Evolutionary conservation across 2,797 vertebrate genomes (phyloP).

Genomic region (Gymnothorax reevesii): DNA sequence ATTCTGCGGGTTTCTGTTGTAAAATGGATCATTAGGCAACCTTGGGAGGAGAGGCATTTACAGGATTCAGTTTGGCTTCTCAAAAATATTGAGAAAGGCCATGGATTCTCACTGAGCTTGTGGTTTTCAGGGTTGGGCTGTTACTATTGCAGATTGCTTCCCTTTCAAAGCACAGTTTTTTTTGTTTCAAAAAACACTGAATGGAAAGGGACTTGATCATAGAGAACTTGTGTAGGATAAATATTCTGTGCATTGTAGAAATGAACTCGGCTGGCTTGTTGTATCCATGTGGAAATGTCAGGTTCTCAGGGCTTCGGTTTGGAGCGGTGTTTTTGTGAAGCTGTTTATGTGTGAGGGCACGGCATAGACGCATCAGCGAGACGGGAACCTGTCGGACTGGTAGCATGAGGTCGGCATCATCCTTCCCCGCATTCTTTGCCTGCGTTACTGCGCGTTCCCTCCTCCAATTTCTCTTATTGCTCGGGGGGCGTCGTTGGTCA

Average conservation of each 20-base stretch:
- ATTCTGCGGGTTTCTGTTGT: not conserved
- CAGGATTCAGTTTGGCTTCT: not conserved
- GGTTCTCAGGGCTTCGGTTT: not conserved
- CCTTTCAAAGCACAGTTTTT: not conserved
- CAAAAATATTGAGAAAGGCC: not conserved
- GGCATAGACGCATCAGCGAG: not conserved
- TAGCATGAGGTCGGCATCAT: slow-evolving; percentile 10
- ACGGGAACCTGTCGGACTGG: slow-evolving; percentile 13
- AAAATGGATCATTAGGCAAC: not conserved
- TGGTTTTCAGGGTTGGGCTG: not conserved
- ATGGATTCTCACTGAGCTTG: not conserved
- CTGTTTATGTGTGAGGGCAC: not conserved
- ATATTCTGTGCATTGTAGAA: not conserved
- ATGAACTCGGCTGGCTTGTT: not conserved
- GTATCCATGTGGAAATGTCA: not conserved
- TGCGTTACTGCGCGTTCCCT: not conserved
- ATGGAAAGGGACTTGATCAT: not conserved
- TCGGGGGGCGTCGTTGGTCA: not conserved
- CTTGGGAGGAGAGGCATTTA: not conserved
- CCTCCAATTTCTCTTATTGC: not conserved
- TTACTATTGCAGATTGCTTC: not conserved
- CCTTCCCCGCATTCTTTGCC: not conserved
- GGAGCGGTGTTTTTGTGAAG: not conserved
- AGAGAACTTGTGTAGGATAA: not conserved
- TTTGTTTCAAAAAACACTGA: not conserved